phyloP scores from a whole-genome alignment of 1,140 invertebrate genomes.

The Solenopsis invicta region DNA sequence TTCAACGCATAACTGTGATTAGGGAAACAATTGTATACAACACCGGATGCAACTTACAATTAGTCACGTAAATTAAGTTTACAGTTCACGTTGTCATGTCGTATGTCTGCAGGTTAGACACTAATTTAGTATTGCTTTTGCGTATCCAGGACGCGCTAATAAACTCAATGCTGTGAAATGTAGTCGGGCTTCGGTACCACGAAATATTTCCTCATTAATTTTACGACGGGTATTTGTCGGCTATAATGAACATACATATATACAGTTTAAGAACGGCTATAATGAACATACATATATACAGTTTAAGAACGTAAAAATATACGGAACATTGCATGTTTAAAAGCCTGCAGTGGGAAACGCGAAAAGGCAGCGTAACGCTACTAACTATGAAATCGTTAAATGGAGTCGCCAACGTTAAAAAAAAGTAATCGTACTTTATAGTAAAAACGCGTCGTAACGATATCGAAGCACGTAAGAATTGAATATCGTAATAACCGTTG shows the following conservation, averaged over 20 bases:
- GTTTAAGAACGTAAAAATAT: slow-evolving; percentile 41
- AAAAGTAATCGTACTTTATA: slow-evolving; percentile 23
- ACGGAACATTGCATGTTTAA: background rate
- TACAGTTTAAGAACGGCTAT: slow-evolving; percentile 11
- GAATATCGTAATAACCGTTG: slow-evolving; percentile 39
- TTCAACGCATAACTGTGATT: slow-evolving; percentile 37
- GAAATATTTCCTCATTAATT: slow-evolving; percentile 50
- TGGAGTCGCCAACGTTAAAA: background rate
- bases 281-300: background rate
- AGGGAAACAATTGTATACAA: slow-evolving; percentile 24
- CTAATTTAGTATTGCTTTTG: slow-evolving; percentile 61
- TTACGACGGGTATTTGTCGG: slow-evolving; percentile 23
- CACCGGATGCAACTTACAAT: slow-evolving; percentile 24
- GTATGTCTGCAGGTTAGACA: slow-evolving; percentile 40
- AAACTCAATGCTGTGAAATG: slow-evolving; percentile 29
- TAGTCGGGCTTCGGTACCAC: background rate
- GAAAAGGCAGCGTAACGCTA: background rate
- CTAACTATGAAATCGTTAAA: background rate
- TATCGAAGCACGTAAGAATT: slow-evolving; percentile 34
- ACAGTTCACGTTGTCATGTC: slow-evolving; percentile 22
- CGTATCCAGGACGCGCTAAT: slow-evolving; percentile 36
- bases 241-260: background rate
- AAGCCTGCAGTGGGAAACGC: background rate
- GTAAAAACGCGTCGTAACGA: background rate
- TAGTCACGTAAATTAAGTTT: slow-evolving; percentile 48